A percentile compares a stretch with the other conserved stretches of the same genome.
Conservation (phyloP, 2,113 vertebrate species). For the Mirounga angustirostris region DNA sequence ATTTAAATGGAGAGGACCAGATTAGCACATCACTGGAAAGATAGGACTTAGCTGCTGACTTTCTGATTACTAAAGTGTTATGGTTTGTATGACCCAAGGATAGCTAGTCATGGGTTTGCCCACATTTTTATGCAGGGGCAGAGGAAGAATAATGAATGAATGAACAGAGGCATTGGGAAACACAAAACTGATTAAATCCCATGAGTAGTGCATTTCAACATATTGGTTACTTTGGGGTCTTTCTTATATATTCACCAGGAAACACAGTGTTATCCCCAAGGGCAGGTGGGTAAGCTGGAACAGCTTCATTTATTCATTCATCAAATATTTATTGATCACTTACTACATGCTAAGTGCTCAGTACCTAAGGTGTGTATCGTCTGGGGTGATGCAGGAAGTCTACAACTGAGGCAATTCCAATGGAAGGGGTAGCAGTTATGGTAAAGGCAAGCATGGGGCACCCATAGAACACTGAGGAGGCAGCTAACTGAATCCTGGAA, state of each 20-base stretch:
- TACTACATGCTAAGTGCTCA: not conserved
- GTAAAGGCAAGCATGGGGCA: not conserved
- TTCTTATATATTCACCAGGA: not conserved
- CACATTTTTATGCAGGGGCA: not conserved
- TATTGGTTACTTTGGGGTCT: not conserved
- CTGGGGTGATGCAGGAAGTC: not conserved
- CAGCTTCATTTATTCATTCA: not conserved
- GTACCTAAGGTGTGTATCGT: not conserved
- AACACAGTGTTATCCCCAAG: not conserved
- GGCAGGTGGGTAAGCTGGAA: not conserved
- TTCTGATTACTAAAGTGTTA: not conserved
- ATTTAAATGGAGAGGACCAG: not conserved
- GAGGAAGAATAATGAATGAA: conserved; percentile 15
- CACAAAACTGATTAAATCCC: not conserved
- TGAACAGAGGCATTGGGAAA: not conserved
- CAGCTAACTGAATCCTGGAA: not conserved
- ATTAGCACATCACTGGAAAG: not conserved
- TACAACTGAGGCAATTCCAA: not conserved
- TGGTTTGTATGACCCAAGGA: not conserved
- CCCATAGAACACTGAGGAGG: not conserved
- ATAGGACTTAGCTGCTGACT: not conserved
- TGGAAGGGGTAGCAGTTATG: not conserved
- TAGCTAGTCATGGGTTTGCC: not conserved
- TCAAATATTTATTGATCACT: not conserved
- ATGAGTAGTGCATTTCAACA: not conserved